phyloP scores from a whole-genome alignment of 2,888 invertebrate species.

The Beris chalybata region DNA sequence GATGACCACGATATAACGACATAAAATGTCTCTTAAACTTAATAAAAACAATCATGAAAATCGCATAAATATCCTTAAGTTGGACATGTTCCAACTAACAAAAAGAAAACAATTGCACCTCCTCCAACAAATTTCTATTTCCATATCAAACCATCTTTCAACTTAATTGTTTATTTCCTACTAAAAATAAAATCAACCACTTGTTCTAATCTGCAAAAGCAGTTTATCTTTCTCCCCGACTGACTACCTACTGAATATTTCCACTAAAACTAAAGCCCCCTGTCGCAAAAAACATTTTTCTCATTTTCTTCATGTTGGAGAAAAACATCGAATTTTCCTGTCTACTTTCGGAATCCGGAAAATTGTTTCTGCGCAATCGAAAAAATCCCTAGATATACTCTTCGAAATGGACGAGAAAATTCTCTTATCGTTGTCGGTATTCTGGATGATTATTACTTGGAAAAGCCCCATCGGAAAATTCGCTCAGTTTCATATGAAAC shows the following conservation, averaged over 20 bases:
- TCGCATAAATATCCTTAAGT: no score
- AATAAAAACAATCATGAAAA: no score
- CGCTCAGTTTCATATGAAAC: slow-evolving; percentile 56
- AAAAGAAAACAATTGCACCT: not conserved
- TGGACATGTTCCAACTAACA: not conserved
- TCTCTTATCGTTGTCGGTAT: not conserved
- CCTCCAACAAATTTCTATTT: slow-evolving; percentile 17
- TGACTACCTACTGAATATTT: no score
- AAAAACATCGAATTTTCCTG: slow-evolving; percentile 21
- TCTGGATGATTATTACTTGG: slow-evolving; percentile 22
- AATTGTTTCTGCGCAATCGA: slow-evolving; percentile 2
- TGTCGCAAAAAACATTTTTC: no score
- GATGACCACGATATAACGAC: no score
- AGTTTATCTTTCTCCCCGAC: no score
- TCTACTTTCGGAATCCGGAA: not conserved
- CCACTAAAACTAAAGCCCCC: no score
- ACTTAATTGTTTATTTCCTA: slow-evolving; percentile 24
- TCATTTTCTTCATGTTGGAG: not conserved
- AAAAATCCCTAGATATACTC: not conserved
- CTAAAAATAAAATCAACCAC: slow-evolving; percentile 17
- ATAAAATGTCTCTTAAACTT: no score
- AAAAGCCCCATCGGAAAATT: slow-evolving; percentile 16
- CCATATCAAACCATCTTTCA: slow-evolving; percentile 10
- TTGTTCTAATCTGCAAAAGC: slow-evolving; percentile 8
- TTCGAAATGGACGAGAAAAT: not conserved